Base-by-base conservation (phyloP, 2,888 invertebrate genomes). In the Copidosoma aretas region DNA sequence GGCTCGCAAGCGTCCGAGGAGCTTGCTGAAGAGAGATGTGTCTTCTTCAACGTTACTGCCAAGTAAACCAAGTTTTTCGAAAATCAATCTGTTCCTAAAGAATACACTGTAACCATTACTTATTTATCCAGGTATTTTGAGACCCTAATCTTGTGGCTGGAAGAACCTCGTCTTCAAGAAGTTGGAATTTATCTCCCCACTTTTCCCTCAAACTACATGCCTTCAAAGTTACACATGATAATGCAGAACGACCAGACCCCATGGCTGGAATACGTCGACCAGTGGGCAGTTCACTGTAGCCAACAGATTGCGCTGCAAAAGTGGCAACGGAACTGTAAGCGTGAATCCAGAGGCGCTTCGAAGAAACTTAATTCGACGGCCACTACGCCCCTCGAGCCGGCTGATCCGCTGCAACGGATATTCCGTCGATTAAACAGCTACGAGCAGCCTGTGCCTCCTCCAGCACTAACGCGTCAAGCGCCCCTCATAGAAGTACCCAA, bases 101-200 rank as follows among this genome's bases (percentile, higher is more conserved):
- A 0, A 19, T 10, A 54, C 4, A 4, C 19, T 46, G n/a, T 19
- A 41, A 25, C 49, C 19, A 65, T 43, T 32, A 65, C 8, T 32
- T 32, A 5, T 32, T 32, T 32, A 8, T 32, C 8, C 71, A 89
- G 89, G 75, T 83, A 90, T 63, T 89, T 89, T 79, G 87, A 87
- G 77, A 89, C 91, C 1, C 89, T 89, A 76, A 85, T 86, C 0
- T 82, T 93, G 21, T 94, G 94, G 94, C 82, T 94, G 66, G 92
- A 93, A 79, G 94, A 94, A 77, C 90, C 91, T 0, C 85, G 89
- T 68, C 84, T 94, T 1, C 92, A 92, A 79, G 90, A 90, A 77
- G 84, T 88, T 1, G 87, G 87, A 58, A 81, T 91, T 22, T 88
- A 90, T 80, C 83, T 91, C 61, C 89, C 90, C 43, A 88, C 90